These are phyloP conservation scores for Chiloscyllium punctatum DNA, from an alignment of 2,797 vertebrate genomes.

Conservation along the genomic window DNA sequence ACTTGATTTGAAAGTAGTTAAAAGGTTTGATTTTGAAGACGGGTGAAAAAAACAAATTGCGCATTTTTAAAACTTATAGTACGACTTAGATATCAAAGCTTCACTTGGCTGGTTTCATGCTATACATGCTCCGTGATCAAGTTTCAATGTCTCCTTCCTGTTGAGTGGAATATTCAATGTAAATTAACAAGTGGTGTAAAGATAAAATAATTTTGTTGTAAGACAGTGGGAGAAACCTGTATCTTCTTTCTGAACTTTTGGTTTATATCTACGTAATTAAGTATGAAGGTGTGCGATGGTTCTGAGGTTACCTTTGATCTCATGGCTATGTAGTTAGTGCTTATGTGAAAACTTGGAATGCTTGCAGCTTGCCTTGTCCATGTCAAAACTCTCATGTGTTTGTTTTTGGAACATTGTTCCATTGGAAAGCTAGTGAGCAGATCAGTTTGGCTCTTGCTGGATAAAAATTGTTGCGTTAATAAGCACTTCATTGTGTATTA, in stretches of 20 bases:
- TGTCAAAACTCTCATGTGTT: not conserved
- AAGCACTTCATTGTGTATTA: not conserved
- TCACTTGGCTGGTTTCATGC: not conserved
- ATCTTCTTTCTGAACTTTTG: not conserved
- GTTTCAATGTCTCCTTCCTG: not conserved
- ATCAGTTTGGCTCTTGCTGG: not conserved
- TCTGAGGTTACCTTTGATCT: not conserved
- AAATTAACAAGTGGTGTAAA: not conserved
- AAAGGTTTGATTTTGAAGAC: not conserved
- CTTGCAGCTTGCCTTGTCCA: not conserved
- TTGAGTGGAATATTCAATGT: not conserved
- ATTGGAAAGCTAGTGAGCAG: not conserved
- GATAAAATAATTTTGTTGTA: not conserved
- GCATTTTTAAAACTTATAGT: not conserved
- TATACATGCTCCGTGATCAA: not conserved
- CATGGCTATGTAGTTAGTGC: not conserved
- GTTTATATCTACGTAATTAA: not conserved
- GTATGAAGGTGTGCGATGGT: not conserved
- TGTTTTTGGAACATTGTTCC: not conserved
- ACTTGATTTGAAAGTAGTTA: not conserved
- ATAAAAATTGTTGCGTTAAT: not conserved
- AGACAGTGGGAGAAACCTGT: not conserved
- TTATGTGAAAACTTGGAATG: not conserved
- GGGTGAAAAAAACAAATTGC: not conserved
- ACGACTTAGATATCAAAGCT: not conserved